Conservation (phyloP, 2,888 invertebrate species). For the Dorcus parallelipipedus region DNA sequence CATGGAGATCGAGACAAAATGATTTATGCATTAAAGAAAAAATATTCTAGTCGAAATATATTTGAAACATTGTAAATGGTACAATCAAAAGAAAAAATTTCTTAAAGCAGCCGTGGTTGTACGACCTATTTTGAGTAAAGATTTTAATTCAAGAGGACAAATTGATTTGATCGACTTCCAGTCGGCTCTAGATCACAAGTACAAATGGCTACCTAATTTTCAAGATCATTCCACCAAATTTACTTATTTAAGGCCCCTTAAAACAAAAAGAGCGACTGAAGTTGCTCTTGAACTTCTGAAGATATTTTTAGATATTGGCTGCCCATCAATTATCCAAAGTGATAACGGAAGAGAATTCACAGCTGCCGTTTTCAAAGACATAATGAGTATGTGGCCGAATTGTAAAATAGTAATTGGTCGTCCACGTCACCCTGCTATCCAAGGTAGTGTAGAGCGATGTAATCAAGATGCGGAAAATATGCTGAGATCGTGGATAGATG, state of each 20-base stretch:
- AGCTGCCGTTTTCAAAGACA: constrained; percentile 25
- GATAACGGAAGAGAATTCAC: constrained; percentile 33
- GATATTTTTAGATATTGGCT: constrained; percentile 22
- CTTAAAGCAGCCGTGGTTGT: too few relatives aligned
- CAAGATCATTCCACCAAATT: neutral
- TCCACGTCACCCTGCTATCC: constrained; percentile 29
- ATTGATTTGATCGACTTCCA: too few relatives aligned
- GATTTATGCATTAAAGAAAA: too few relatives aligned
- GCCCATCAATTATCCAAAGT: constrained; percentile 6
- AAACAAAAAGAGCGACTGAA: constrained; percentile 31
- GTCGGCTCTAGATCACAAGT: too few relatives aligned
- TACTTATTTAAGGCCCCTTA: constrained; percentile 27
- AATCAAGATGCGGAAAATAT: constrained; percentile 37
- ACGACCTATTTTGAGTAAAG: too few relatives aligned
- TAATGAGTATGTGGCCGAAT: constrained; percentile 25
- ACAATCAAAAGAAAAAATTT: too few relatives aligned
- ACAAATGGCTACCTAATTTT: too few relatives aligned
- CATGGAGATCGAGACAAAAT: too few relatives aligned
- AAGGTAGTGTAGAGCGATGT: constrained; percentile 24
- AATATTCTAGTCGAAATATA: too few relatives aligned
- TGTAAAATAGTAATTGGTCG: constrained; percentile 28
- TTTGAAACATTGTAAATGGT: too few relatives aligned
- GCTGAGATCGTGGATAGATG: constrained; percentile 27
- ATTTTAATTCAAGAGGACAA: too few relatives aligned
- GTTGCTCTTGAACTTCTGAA: constrained; percentile 30